Evolutionary conservation across 2,888 invertebrate genomes (phyloP), one percentile per base, ranked within the genome.

Genomic region (Idaea straminata): DNA sequence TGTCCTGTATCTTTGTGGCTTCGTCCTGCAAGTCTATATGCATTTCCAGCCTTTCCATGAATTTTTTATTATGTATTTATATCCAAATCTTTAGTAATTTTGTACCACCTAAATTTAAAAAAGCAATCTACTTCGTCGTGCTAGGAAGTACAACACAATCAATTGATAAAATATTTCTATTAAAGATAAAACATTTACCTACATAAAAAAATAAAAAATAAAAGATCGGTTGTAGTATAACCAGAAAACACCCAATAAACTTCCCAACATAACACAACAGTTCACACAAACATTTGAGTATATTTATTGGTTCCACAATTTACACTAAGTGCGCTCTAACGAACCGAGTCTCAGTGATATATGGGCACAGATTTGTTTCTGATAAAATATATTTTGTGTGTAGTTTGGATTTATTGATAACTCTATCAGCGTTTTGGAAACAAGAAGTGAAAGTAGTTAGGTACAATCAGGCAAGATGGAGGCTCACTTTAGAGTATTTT

Each of bases 271-370:
- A 7, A 47, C 47, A 47, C 13, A 7, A 47, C 47, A 47, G 13
- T 47, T 47, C 47, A 47, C 47, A 47, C 13, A 47, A 47, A 47
- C 47, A 47, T 47, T 60, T 16, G 16, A 25, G 60, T 62, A 67
- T 71, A 69, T 70, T 67, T 70, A 73, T 69, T 64, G 70, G 63
- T 66, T 61, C 67, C 61, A 68, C 71, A 70, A 47, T 47, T 72
- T 69, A 70, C 66, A 63, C 62, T 70, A 64, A 66, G 69, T 70
- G 70, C 64, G 68, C 58, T 57, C 69, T 71, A 71, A 71, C 72
- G 70, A 71, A 65, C 57, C 47, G 47, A 47, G 10, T 47, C 47
- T 47, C 13, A 47, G 47, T 47, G 47, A 47, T 47, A 47, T 47
- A 47, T 47, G 47, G 47, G 10, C 47, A 47, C 13, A 47, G 47